Base-by-base conservation (phyloP, 2,888 invertebrate genomes). In the Rotaria macrura region DNA sequence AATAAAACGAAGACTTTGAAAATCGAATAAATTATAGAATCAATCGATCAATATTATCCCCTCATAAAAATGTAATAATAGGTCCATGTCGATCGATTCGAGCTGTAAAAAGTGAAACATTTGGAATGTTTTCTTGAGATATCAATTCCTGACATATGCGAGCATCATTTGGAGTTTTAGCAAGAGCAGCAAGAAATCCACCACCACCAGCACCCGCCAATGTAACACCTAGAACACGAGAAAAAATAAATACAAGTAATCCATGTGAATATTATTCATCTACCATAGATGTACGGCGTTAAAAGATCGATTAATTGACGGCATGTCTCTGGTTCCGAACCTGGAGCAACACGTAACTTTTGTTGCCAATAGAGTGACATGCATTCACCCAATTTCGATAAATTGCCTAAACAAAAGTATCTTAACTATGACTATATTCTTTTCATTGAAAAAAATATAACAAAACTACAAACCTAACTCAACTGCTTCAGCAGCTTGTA, bases 121-220 rank as follows among this genome's bases (percentile, higher is more conserved):
- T 40, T 79, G 79, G 79, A 79, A 79, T 79, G 43, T 79, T 79
- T 25, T 40, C 79, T 25, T 79, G 43, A 43, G 3, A 25, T 10
- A 79, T n/a, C 43, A 79, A 43, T n/a, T 79, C 43, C 43, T n/a
- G n/a, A 79, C 79, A 79, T n/a, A 25, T 40, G 23, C 4, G n/a
- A 6, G 79, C 79, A 79, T 79, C 79, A 17, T 79, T 17, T 7
- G 43, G 12, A 34, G 79, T 83, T 83, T 85, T 86, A n/a, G 79
- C 55, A 4, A 86, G 14, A 23, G 84, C 86, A 57, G 79, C 74
- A 10, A 86, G 38, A 29, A 86, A 86, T 49, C 86, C 86, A n/a
- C 86, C 86, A 52, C 86, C 86, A 55, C 86, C 86, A 9, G 86
- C 86, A 54, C 86, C 86, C 49, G 86, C 86, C 25, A 86, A 34